These are phyloP conservation scores for Sebastes steindachneri DNA, from an alignment of 2,797 vertebrate species.

Conservation along the genomic window DNA sequence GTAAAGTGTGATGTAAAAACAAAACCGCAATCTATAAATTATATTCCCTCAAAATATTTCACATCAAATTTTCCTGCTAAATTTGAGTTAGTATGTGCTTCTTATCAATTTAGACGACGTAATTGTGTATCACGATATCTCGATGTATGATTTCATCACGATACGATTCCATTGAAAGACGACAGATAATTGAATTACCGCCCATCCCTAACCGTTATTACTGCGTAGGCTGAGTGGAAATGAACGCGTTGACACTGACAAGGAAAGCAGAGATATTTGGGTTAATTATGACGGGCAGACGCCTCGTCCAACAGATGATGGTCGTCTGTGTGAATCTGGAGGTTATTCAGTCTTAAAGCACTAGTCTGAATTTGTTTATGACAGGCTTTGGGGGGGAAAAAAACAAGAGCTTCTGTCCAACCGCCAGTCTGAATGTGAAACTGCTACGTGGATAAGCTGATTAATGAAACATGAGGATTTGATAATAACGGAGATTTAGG, in stretches of 20 bases:
- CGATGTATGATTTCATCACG: too few species aligned
- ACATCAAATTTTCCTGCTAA: fast-evolving
- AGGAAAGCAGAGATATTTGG: neutral
- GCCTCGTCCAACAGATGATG: neutral
- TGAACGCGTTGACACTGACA: too few species aligned
- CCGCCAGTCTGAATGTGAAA: neutral
- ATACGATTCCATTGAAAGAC: too few species aligned
- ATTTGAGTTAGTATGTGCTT: too few species aligned
- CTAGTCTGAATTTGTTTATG: neutral
- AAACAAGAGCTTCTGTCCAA: neutral
- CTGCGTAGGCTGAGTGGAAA: too few species aligned
- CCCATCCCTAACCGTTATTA: too few species aligned
- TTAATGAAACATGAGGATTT: neutral
- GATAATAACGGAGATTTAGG: neutral
- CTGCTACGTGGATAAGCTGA: neutral
- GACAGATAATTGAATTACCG: too few species aligned
- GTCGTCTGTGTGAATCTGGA: neutral
- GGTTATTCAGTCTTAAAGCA: neutral
- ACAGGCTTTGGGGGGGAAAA: fast-evolving
- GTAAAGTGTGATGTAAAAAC: too few species aligned
- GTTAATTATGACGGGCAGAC: neutral
- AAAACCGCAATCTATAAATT: too few species aligned
- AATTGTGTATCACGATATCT: too few species aligned
- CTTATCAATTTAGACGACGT: too few species aligned
- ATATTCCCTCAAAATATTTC: too few species aligned